phyloP scores from a whole-genome alignment of 2,888 invertebrate species.

The Philhelius pedissequus region DNA sequence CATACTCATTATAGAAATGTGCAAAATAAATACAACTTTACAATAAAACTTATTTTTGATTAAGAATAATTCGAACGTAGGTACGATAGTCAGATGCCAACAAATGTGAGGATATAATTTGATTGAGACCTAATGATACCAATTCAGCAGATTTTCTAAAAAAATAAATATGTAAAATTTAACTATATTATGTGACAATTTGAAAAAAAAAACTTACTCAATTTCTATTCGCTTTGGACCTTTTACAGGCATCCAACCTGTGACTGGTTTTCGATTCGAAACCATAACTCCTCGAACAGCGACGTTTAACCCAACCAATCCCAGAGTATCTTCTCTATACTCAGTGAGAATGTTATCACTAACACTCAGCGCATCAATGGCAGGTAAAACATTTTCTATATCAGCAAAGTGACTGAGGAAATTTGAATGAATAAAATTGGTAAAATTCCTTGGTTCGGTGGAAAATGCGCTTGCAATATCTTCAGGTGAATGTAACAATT shows the following conservation, averaged over 20 bases:
- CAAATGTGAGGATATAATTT: conserved; percentile 20
- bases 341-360: conserved; percentile 86
- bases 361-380: conserved; percentile 84
- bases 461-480: conserved; percentile 84
- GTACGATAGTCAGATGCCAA: conserved; percentile 54
- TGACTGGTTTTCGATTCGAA: conserved; percentile 83
- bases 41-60: conserved; percentile 28
- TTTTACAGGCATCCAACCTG: conserved; percentile 87
- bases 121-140: conserved; percentile 1
- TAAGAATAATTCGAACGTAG: conserved; percentile 40
- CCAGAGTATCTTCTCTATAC: conserved; percentile 79
- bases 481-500: conserved; percentile 83
- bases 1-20: conserved; percentile 21
- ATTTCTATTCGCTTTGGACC: conserved; percentile 77
- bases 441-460: conserved; percentile 84
- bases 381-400: conserved; percentile 82
- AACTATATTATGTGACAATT: neutral
- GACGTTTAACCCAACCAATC: conserved; percentile 82
- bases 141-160: conserved; percentile 34
- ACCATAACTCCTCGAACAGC: conserved; percentile 86
- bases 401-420: conserved; percentile 86
- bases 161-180: neutral
- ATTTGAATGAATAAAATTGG: conserved; percentile 86
- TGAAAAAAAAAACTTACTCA: conserved; percentile 27
- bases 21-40: conserved; percentile 41